phyloP scores from a whole-genome alignment of 1,140 invertebrate species.

The Caenorhabditis briggsae region DNA sequence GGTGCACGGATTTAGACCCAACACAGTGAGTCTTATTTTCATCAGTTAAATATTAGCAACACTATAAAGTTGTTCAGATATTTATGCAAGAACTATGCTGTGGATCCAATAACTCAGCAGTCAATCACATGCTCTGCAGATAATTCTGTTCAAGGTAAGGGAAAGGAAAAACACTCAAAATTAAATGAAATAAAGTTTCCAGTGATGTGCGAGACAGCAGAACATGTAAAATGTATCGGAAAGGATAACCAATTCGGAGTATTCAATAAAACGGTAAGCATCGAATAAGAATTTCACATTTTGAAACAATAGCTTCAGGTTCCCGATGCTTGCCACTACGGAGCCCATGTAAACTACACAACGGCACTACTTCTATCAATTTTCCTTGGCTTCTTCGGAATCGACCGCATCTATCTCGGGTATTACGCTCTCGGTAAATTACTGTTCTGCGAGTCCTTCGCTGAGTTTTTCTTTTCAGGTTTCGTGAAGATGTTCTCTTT shows the following conservation, averaged over 20 bases:
- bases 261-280: constrained; percentile 31
- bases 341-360: constrained; percentile 93
- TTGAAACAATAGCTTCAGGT: neutral
- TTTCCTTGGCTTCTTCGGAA: constrained; percentile 95
- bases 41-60: neutral
- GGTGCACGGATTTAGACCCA: constrained; percentile 11
- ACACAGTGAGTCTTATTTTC: neutral
- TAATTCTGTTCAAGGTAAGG: constrained; percentile 42
- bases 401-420: constrained; percentile 94
- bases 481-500: constrained; percentile 93
- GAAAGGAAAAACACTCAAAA: neutral
- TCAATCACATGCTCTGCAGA: constrained; percentile 18
- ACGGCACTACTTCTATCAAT: constrained; percentile 91
- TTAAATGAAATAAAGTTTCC: neutral
- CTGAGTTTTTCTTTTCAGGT: constrained; percentile 17
- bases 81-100: constrained; percentile 15
- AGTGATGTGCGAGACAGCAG: constrained; percentile 33
- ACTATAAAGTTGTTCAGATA: neutral
- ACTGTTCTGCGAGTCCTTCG: neutral
- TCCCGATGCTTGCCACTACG: constrained; percentile 84
- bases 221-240: constrained; percentile 15
- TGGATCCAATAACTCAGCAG: constrained; percentile 26
- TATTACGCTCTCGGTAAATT: constrained; percentile 89
- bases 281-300: neutral
- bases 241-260: constrained; percentile 24